These are phyloP conservation scores for Dermatophagoides farinae DNA, from an alignment of 1,140 invertebrate species.

Conservation along the genomic window DNA sequence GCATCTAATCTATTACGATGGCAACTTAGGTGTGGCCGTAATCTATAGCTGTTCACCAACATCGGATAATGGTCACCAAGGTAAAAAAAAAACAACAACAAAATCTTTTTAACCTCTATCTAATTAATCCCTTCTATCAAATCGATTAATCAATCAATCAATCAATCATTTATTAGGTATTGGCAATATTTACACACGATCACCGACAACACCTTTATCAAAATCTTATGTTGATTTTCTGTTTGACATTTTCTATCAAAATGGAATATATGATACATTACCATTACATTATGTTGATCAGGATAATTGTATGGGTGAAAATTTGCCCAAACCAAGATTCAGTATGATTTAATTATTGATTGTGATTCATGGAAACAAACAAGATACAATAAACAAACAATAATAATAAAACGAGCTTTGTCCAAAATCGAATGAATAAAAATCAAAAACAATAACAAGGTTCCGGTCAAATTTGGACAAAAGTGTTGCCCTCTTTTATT, in stretches of 20 bases:
- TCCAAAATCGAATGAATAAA: not conserved
- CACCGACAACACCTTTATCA: slow-evolving; percentile 10
- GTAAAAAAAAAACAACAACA: not conserved
- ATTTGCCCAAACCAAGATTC: not conserved
- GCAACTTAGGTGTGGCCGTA: slow-evolving; percentile 2
- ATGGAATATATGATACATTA: slow-evolving; percentile 13
- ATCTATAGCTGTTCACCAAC: slow-evolving; percentile 10
- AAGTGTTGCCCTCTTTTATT: no score
- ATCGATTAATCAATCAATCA: no score
- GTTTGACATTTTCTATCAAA: slow-evolving; percentile 13
- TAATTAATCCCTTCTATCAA: not conserved
- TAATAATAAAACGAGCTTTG: not conserved
- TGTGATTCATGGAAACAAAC: no score
- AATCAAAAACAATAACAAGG: not conserved
- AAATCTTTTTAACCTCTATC: no score
- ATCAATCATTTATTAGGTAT: not conserved
- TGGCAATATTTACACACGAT: slow-evolving; percentile 13
- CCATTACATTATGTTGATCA: slow-evolving; percentile 13
- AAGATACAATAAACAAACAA: not conserved
- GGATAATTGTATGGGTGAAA: not conserved
- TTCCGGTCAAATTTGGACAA: no score
- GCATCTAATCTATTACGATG: slow-evolving; percentile 11
- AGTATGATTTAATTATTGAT: not conserved
- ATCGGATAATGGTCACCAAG: slow-evolving; percentile 3
- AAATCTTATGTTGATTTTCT: slow-evolving; percentile 10